phyloP scores from a whole-genome alignment of 2,113 vertebrate genomes.

The Dasyurus viverrinus region DNA sequence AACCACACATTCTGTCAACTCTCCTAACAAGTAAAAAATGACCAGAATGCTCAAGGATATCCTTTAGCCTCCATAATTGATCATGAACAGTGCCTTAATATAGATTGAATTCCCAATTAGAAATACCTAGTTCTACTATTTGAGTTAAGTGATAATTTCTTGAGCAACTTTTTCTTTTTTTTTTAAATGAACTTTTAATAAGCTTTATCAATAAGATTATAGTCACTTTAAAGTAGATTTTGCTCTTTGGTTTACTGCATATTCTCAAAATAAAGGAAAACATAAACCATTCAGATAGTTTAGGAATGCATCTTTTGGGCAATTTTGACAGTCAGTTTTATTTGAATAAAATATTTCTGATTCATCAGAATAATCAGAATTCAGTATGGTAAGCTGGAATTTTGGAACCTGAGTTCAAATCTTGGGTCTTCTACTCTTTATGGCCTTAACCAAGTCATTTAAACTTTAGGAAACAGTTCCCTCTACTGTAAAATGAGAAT shows the following conservation, averaged over 20 bases:
- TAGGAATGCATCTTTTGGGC: background rate
- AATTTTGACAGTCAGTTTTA: background rate
- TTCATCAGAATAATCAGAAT: background rate
- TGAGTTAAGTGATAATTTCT: background rate
- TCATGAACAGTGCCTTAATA: background rate
- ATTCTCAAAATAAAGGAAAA: background rate
- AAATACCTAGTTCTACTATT: background rate
- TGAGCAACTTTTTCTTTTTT: background rate
- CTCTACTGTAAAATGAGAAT: background rate
- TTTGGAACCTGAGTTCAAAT: background rate
- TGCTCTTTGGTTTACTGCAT: background rate
- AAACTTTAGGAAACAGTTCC: background rate
- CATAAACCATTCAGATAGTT: background rate
- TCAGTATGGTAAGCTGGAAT: background rate
- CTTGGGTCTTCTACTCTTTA: background rate
- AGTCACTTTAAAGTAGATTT: background rate
- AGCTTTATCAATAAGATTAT: background rate
- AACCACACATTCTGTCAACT: background rate
- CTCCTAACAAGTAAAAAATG: background rate
- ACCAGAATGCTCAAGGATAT: background rate
- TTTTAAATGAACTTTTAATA: background rate
- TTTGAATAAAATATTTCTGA: background rate
- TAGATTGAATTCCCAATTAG: background rate
- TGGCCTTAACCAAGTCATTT: background rate
- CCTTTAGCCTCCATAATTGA: background rate